phyloP scores from a whole-genome alignment of 2,113 vertebrate genomes.

The Sporophila hypoxantha region DNA sequence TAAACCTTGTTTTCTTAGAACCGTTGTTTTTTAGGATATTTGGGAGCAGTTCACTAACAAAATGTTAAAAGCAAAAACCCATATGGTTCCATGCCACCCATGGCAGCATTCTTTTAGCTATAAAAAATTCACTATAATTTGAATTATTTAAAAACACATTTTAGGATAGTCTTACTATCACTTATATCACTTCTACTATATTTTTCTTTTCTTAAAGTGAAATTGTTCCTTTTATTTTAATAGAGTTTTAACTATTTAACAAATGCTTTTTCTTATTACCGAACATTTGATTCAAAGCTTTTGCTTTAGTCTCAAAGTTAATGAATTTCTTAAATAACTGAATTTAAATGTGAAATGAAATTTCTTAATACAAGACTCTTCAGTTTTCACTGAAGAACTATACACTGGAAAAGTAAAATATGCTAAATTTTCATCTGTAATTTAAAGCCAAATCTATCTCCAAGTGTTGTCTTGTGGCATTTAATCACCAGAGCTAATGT shows the following conservation, averaged over 20 bases:
- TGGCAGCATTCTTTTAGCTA: background rate
- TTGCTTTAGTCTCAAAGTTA: background rate
- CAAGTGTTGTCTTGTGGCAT: background rate
- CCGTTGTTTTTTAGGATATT: background rate
- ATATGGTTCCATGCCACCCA: background rate
- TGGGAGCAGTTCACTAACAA: background rate
- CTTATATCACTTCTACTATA: background rate
- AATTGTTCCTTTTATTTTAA: background rate
- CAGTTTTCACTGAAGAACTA: background rate
- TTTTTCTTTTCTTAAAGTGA: background rate
- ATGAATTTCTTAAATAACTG: background rate
- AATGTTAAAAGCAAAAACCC: background rate
- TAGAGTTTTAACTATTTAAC: background rate
- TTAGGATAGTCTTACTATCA: background rate
- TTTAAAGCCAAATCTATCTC: background rate
- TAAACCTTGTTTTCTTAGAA: background rate
- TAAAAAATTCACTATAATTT: background rate
- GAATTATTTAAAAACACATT: background rate
- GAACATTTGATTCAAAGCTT: background rate
- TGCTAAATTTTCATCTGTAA: background rate
- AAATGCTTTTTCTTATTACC: background rate
- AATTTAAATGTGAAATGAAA: background rate
- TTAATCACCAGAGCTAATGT: background rate
- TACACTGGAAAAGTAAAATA: background rate
- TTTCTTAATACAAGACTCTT: background rate